Evolutionary conservation across 2,888 invertebrate genomes (phyloP), one percentile per base, ranked within the genome.

Genomic region (Empis livida): DNA sequence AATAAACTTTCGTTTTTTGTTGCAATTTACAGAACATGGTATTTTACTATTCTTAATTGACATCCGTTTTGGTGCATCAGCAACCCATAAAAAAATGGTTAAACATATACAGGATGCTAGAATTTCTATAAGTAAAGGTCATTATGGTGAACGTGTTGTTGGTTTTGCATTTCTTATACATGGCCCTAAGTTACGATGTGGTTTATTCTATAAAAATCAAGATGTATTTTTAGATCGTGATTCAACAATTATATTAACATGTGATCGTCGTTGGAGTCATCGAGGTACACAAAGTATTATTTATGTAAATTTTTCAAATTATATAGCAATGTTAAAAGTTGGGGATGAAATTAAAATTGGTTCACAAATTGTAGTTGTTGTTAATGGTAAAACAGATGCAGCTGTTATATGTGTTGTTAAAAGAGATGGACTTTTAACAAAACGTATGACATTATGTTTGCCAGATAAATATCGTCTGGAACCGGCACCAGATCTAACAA

Each of bases 181-280:
- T 27, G 23, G 23, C 23, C 5, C 2, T 27, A 27, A 27, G 9
- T 27, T 27, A 27, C 23, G 23, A 8, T 6, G 2, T 8, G 23
- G 23, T 27, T 27, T 27, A 27, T 8, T 27, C 2, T 27, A 9
- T 27, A 27, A 27, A 27, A 9, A 27, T 27, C 23, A 27, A 27
- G 9, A 27, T 2, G 40, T 51, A 11, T 51, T 45, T 17, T 30
- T 51, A 4, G 49, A 51, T 15, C 39, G 30, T n/a, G 44, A 48
- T n/a, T 48, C 49, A 14, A 40, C 11, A 42, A 16, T 51, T 2
- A 27, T 44, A 15, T 17, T 51, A 15, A 51, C 51, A 20, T 13
- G 46, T 1, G 43, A 51, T 40, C 51, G 51, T 13, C 38, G 39
- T 11, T 48, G 44, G 13, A 46, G 48, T 17, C 14, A 20, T 15